A percentile compares a stretch with the other conserved stretches of the same genome.
phyloP scores from a whole-genome alignment of 2,888 invertebrate genomes.

The Phengaris arion region DNA sequence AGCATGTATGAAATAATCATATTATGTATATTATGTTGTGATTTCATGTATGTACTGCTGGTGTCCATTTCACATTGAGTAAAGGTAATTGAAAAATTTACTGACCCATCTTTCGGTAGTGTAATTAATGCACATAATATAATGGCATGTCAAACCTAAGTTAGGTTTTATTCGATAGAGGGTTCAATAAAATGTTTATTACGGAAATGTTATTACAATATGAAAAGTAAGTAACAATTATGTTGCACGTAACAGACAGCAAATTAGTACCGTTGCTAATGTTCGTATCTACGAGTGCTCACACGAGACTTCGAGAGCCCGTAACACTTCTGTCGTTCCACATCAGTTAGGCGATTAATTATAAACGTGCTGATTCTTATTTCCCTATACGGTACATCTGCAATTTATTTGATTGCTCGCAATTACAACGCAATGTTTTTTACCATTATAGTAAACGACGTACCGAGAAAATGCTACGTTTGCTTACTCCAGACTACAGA shows the following conservation, averaged over 20 bases:
- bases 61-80: too few relatives aligned
- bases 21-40: too few relatives aligned
- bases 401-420: slow-evolving; percentile 72
- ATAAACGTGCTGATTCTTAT: slow-evolving; percentile 63
- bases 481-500: slow-evolving; percentile 38
- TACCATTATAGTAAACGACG: slow-evolving; percentile 61
- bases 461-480: slow-evolving; percentile 56
- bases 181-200: neutral
- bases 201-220: slow-evolving; percentile 25
- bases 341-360: slow-evolving; percentile 70
- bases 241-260: slow-evolving; percentile 27
- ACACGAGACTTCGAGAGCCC: slow-evolving; percentile 38
- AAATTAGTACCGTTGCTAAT: slow-evolving; percentile 36
- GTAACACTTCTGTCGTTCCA: slow-evolving; percentile 52
- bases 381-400: slow-evolving; percentile 66
- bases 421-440: slow-evolving; percentile 67
- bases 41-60: too few relatives aligned
- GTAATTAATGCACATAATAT: neutral
- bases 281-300: slow-evolving; percentile 38
- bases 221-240: slow-evolving; percentile 23
- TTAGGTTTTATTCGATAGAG: neutral
- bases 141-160: neutral
- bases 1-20: too few relatives aligned
- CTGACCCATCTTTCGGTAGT: too few relatives aligned
- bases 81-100: too few relatives aligned